Base-by-base conservation (phyloP, 2,888 invertebrate species). In the Geophilus truncorum region DNA sequence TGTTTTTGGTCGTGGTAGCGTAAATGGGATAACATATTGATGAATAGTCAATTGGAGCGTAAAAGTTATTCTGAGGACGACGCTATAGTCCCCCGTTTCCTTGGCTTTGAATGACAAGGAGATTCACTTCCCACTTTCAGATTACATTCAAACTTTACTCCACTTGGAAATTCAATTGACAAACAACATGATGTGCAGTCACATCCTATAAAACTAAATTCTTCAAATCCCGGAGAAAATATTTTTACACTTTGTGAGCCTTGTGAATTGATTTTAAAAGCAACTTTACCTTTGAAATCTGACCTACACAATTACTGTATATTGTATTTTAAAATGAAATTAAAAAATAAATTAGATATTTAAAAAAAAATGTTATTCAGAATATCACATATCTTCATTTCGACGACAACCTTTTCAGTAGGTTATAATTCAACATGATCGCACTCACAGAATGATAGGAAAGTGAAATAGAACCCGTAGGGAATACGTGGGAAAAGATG, bases 131-230 rank as follows among this genome's bases (percentile, higher is more conserved):
- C 70, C 70, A 70, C n/a, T 70, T 70, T 70, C 15, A 70, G 70
- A 70, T 70, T 70, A 28, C 70, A 70, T 70, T 70, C 70, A 70
- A 70, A 70, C 15, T 70, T 70, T 70, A 25, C 70, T 70, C 25
- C 70, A 10, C 70, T 25, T 70, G 70, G 21, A 70, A 70, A 70
- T 28, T 23, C 70, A 70, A 70, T 70, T 70, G 70, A 70, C 70
- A 70, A 70, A 70, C 28, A 70, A 70, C 70, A 70, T 70, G 57
- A 62, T 23, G 70, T 70, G 70, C 70, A 70, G 28, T 12, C 70
- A 25, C 70, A 70, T 70, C 70, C 28, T 12, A 28, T 25, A 70
- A 70, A 70, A n/a, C 25, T 0, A 9, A 25, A 5, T 28, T 25
- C n/a, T 70, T 23, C 15, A 70, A 70, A 15, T 23, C 51, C 1